These are phyloP conservation scores for Caenorhabditis sp. DNA, from an alignment of 2,888 invertebrate species.

Conservation along the genomic window DNA sequence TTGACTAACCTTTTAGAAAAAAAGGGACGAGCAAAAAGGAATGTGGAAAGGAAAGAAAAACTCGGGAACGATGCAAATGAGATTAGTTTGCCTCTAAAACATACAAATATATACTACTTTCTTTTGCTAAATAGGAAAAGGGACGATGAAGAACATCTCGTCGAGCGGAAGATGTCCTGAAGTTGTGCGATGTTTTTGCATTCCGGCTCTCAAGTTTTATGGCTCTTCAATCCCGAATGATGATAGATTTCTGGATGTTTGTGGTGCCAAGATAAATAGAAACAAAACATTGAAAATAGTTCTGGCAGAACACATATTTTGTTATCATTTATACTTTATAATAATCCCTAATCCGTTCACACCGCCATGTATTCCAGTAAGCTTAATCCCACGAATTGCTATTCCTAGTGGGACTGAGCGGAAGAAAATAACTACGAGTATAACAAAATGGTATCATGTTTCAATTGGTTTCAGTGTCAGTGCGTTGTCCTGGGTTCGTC, in stretches of 20 bases:
- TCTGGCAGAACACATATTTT: slow-evolving; percentile 25
- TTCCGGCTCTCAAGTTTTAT: not conserved
- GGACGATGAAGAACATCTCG: slow-evolving; percentile 31
- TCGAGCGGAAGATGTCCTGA: slow-evolving; percentile 29
- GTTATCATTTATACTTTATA: slow-evolving; percentile 11
- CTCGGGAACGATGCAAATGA: slow-evolving; percentile 59
- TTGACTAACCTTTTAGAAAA: slow-evolving; percentile 47
- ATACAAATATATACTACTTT: slow-evolving; percentile 25
- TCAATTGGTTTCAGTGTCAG: slow-evolving; percentile 26
- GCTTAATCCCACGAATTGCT: slow-evolving; percentile 25
- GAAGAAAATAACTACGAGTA: slow-evolving; percentile 15
- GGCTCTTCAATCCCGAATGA: slow-evolving; percentile 6
- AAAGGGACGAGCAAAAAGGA: not conserved
- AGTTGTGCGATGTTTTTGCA: slow-evolving; percentile 8
- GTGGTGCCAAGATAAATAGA: not conserved
- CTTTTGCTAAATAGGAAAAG: slow-evolving; percentile 12
- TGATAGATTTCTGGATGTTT: slow-evolving; percentile 21
- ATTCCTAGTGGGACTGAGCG: not conserved
- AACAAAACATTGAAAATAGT: not conserved
- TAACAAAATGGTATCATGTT: slow-evolving; percentile 25
- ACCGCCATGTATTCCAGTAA: not conserved
- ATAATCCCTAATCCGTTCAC: slow-evolving; percentile 52
- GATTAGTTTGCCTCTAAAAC: slow-evolving; percentile 54
- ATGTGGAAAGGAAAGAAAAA: slow-evolving; percentile 30
- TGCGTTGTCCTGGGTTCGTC: slow-evolving; percentile 18